phyloP scores from a whole-genome alignment of 2,113 vertebrate species.

The Pygathrix nemaeus region DNA sequence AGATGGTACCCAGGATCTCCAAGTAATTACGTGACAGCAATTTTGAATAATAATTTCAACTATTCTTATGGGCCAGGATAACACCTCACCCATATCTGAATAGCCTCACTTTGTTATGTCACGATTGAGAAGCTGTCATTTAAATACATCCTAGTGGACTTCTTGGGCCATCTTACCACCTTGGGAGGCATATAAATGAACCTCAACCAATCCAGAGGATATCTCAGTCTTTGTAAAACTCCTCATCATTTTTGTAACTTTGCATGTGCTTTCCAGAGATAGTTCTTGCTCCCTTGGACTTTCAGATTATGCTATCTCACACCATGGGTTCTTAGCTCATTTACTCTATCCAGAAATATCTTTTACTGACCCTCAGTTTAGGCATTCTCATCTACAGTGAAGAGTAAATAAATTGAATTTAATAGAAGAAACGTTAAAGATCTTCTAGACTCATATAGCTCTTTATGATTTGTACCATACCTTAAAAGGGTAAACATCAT shows the following conservation, averaged over 20 bases:
- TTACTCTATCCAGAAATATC: background rate
- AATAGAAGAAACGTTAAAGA: background rate
- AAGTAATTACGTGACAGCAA: background rate
- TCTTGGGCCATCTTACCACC: background rate
- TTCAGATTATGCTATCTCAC: background rate
- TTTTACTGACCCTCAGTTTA: background rate
- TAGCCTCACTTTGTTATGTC: background rate
- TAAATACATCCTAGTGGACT: background rate
- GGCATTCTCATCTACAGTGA: background rate
- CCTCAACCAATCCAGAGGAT: background rate
- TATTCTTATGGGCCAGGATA: background rate
- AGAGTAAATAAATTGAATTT: conserved; percentile 32
- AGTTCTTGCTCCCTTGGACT: background rate
- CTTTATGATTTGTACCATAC: background rate
- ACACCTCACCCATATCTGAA: background rate
- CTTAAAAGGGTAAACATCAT: background rate
- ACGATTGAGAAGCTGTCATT: conserved; percentile 19
- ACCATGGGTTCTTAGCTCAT: background rate
- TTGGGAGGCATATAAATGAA: conserved; percentile 45
- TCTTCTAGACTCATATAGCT: background rate
- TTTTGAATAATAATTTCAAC: conserved; percentile 36
- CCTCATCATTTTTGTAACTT: background rate
- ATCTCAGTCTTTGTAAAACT: background rate
- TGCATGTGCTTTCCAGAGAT: background rate
- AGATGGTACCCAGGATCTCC: background rate